phyloP scores from a whole-genome alignment of 92 coral and sea anemone species.

The Hydrozoanthus gracilis region DNA sequence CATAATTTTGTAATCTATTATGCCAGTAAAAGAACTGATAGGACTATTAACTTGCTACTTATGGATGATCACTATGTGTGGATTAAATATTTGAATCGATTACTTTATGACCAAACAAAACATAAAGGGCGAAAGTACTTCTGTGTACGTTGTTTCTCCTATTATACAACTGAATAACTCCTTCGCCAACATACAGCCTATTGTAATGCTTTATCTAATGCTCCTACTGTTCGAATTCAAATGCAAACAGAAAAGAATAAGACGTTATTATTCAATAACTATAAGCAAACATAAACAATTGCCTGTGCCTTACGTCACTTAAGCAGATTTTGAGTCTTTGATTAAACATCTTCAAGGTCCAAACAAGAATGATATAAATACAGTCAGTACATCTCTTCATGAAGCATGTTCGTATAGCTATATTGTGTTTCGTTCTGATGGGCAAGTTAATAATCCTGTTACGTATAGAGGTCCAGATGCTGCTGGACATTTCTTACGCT shows the following conservation, averaged over 20 bases:
- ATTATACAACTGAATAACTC: neutral
- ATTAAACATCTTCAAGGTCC: neutral
- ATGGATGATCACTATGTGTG: neutral
- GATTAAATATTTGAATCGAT: neutral
- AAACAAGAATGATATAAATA: neutral
- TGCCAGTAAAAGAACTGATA: neutral
- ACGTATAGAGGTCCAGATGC: slow-evolving; percentile 5
- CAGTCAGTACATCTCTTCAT: neutral
- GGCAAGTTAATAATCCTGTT: neutral
- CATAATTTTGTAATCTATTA: neutral
- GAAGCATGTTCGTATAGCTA: slow-evolving; percentile 12
- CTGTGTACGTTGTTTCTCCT: neutral
- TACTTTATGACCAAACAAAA: neutral
- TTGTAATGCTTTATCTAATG: neutral
- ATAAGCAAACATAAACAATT: neutral
- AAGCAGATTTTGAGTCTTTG: neutral
- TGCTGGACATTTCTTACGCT: neutral
- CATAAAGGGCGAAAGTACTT: neutral
- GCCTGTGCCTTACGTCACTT: neutral
- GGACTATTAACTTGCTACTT: neutral
- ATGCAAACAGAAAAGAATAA: neutral
- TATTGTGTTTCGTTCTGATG: neutral
- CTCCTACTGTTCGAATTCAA: neutral
- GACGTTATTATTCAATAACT: neutral
- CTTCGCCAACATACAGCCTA: neutral